Conservation (phyloP, 23 tunicate genomes). For the Styela plicata region DNA sequence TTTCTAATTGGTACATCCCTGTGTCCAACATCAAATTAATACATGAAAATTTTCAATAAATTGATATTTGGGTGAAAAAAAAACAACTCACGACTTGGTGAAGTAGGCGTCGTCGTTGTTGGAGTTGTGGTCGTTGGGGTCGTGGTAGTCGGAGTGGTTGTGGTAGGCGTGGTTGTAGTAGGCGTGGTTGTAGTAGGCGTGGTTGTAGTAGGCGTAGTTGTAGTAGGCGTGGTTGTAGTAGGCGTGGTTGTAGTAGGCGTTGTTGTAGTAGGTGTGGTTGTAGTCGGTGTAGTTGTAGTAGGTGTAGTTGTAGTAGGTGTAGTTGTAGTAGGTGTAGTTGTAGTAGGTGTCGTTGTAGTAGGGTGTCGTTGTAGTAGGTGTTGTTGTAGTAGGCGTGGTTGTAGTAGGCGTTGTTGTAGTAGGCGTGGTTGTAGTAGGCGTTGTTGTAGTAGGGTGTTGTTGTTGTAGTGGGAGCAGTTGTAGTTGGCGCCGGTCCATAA, state of each 20-base stretch:
- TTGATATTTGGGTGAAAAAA: no score
- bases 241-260: not conserved
- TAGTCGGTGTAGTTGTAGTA: not conserved
- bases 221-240: not conserved
- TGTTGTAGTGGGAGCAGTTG: not conserved
- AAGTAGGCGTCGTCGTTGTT: no score
- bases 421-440: not conserved
- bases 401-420: not conserved
- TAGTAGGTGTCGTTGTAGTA: not conserved
- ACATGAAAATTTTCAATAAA: no score
- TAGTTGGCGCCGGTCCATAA: not conserved
- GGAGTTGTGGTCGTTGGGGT: no score
- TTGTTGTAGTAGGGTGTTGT: not conserved
- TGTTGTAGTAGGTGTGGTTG: not conserved
- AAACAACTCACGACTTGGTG: no score
- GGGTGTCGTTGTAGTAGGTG: not conserved
- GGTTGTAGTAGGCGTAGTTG: no score
- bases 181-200: no score
- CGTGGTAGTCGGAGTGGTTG: no score
- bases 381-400: not conserved
- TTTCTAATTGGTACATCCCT: no score
- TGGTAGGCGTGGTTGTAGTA: no score
- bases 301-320: not conserved
- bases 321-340: not conserved
- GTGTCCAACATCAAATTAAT: no score